Evolutionary conservation across 1,140 invertebrate genomes (phyloP).

Genomic region (Hormaphis cornu): DNA sequence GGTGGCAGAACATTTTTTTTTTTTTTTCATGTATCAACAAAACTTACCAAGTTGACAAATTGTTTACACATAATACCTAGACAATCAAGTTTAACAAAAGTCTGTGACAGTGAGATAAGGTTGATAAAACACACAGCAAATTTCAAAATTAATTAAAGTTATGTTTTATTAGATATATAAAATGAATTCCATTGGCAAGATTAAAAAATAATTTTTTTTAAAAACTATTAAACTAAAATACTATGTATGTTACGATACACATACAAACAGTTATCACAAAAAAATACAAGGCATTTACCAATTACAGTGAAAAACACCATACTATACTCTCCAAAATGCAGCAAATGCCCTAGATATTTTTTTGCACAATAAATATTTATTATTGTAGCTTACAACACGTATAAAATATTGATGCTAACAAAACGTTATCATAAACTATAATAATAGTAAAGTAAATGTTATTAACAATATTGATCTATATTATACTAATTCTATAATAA

Average conservation of each 20-base stretch:
- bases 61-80: no score
- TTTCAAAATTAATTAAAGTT: background rate
- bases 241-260: background rate
- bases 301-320: background rate
- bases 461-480: background rate
- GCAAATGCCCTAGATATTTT: background rate
- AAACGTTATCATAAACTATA: conserved; percentile 6
- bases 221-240: background rate
- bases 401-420: conserved; percentile 11
- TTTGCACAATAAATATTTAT: background rate
- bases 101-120: background rate
- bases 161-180: conserved; percentile 2
- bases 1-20: no score
- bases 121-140: background rate
- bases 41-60: no score
- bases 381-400: background rate
- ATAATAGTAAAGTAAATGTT: conserved; percentile 17
- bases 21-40: no score
- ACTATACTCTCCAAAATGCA: background rate
- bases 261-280: conserved; percentile 7
- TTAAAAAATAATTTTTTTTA: conserved; percentile 14
- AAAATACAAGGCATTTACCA: background rate
- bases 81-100: no score
- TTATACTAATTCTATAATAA: no score
- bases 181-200: conserved; percentile 11